Evolutionary conservation across 2,888 invertebrate species (phyloP), one percentile per base, ranked within the genome.

Genomic region (Tipula lateralis): DNA sequence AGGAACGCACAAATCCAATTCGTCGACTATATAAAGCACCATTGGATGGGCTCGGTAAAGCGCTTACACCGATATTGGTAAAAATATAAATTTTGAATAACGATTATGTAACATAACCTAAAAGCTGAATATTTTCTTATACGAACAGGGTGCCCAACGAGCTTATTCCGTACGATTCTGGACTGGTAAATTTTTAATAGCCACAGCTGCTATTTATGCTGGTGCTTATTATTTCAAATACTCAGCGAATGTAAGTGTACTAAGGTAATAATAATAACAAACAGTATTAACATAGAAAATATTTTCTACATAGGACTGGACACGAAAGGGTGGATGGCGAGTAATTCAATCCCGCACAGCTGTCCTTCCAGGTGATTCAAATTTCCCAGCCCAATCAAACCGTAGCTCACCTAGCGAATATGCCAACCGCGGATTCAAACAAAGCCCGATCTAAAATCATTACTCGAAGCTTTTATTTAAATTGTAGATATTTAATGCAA

Each of bases 291-390:
- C 32, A 29, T 16, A n/a, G n/a, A n/a, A n/a, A n/a, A n/a, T n/a
- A n/a, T n/a, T n/a, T n/a, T n/a, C n/a, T n/a, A n/a, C n/a, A n/a
- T 84, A 95, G 95, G 93, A 94, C 89, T 97, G 96, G 97, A 94
- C 94, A 0, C 92, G 92, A 86, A 93, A 93, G 88, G 93, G 94
- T 85, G 96, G 96, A 83, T 95, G 94, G 94, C 92, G 93, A 90
- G 91, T 94, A 0, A 87, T 92, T 44, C 87, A 86, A 12, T 92
- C 93, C 0, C 93, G 94, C 86, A 88, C 88, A 5, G 91, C 91
- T 85, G 91, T 93, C 19, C 89, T 92, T 85, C 95, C 95, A 44
- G 95, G 95, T 2, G 95, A 96, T 88, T 92, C 93, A 85, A 93
- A 91, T 0, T 96, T 92, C 88, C 95, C 96, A 0, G 91, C 90